phyloP scores from a whole-genome alignment of 2,888 invertebrate genomes.

The Mallateleia sp. region DNA sequence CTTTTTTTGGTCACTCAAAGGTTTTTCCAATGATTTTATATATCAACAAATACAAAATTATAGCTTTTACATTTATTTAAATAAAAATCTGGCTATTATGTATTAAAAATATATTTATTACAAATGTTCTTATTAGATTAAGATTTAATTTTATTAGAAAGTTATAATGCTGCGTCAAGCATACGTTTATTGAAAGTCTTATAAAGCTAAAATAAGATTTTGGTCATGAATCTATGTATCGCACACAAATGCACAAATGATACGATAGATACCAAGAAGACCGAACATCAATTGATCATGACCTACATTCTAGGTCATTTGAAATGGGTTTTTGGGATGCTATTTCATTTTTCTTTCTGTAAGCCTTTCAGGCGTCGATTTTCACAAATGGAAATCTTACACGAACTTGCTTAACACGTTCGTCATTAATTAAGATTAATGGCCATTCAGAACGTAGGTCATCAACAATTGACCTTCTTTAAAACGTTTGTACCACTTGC shows the following conservation, averaged over 20 bases:
- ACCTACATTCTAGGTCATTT: constrained; percentile 49
- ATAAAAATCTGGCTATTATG: too few relatives aligned
- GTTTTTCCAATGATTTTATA: too few relatives aligned
- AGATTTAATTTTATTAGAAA: too few relatives aligned
- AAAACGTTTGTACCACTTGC: constrained; percentile 46
- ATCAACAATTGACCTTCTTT: constrained; percentile 63
- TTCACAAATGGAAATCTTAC: constrained; percentile 55
- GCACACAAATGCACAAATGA: constrained; percentile 24
- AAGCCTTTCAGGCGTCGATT: constrained; percentile 29
- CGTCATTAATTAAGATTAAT: constrained; percentile 62
- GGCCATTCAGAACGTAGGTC: constrained; percentile 40
- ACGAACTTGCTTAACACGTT: constrained; percentile 40
- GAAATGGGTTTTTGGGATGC: constrained; percentile 38
- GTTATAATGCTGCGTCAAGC: too few relatives aligned
- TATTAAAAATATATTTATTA: too few relatives aligned
- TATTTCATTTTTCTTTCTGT: constrained; percentile 31
- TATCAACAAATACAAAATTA: too few relatives aligned
- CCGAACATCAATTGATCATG: constrained; percentile 53
- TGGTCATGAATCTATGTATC: constrained; percentile 22
- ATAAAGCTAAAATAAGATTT: constrained; percentile 54
- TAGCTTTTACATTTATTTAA: too few relatives aligned
- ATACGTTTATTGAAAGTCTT: too few relatives aligned
- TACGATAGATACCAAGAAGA: constrained; percentile 49
- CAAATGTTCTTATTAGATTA: too few relatives aligned
- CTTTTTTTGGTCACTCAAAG: too few relatives aligned